A percentile compares a stretch with the other conserved stretches of the same genome.
These are phyloP conservation scores for Ianthella basta DNA, from an alignment of 37 sponge, comb jelly and placozoan genomes.

Conservation along the genomic window DNA sequence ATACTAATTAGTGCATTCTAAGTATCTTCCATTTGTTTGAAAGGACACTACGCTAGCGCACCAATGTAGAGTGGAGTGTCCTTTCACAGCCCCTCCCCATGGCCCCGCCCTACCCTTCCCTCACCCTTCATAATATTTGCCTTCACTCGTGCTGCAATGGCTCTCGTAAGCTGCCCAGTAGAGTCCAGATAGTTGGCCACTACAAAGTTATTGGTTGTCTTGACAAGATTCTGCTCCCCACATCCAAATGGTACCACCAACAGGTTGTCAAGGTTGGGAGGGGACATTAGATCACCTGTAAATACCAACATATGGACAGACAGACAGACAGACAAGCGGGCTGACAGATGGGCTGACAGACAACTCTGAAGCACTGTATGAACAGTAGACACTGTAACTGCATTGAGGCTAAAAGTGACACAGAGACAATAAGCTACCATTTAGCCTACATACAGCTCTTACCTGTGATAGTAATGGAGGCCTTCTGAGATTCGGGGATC, in stretches of 20 bases:
- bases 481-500: constrained; percentile 47
- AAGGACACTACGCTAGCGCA: too few relatives aligned
- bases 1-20: too few relatives aligned
- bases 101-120: too few relatives aligned
- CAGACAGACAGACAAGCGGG: neutral
- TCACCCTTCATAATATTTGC: constrained; percentile 50
- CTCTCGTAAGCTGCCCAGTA: constrained; percentile 32
- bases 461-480: constrained; percentile 54
- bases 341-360: neutral
- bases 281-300: constrained; percentile 55
- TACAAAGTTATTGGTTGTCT: constrained; percentile 40
- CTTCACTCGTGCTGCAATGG: constrained; percentile 36
- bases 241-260: constrained; percentile 59
- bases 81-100: too few relatives aligned
- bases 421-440: too few relatives aligned
- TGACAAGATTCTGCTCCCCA: constrained; percentile 73
- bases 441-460: too few relatives aligned
- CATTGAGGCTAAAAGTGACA: too few relatives aligned
- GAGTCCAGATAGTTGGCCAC: constrained; percentile 48
- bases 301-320: neutral
- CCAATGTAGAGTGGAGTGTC: too few relatives aligned
- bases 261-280: constrained; percentile 51
- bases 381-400: neutral
- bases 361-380: neutral
- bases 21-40: too few relatives aligned